Percentiles rank a stretch among this genome's conserved stretches.
These are phyloP conservation scores for Acleris emargana DNA, from an alignment of 2,888 invertebrate genomes.

Conservation along the genomic window DNA sequence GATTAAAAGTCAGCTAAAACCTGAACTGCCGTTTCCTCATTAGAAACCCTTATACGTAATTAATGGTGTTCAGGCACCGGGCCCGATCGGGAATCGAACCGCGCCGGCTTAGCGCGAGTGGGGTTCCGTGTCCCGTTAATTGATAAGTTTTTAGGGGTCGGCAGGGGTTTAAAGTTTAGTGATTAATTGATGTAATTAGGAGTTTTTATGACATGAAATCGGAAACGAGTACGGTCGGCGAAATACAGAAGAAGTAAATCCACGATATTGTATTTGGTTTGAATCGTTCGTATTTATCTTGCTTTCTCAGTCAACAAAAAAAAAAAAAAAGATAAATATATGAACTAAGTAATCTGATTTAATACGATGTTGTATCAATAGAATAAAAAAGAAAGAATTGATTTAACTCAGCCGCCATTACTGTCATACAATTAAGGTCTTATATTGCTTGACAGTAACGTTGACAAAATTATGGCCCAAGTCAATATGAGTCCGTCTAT, in stretches of 20 bases:
- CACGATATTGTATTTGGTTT: no score
- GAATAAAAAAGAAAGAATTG: no score
- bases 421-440: no score
- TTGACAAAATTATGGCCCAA: no score
- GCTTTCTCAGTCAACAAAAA: no score
- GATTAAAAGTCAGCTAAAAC: background rate
- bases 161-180: background rate
- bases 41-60: slow-evolving; percentile 1
- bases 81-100: background rate
- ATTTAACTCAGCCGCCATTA: no score
- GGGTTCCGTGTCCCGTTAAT: slow-evolving; percentile 1
- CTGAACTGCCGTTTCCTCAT: background rate
- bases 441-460: no score
- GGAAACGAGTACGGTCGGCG: background rate
- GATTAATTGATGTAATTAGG: slow-evolving; percentile 1
- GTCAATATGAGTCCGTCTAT: no score
- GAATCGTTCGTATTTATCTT: no score
- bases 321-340: no score
- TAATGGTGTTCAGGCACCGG: background rate
- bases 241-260: background rate
- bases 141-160: slow-evolving; percentile 1
- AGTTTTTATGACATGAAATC: background rate
- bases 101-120: slow-evolving; percentile 1
- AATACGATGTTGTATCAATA: no score
- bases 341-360: no score